phyloP scores from a whole-genome alignment of 2,797 vertebrate genomes.

The Epinephelus coioides region DNA sequence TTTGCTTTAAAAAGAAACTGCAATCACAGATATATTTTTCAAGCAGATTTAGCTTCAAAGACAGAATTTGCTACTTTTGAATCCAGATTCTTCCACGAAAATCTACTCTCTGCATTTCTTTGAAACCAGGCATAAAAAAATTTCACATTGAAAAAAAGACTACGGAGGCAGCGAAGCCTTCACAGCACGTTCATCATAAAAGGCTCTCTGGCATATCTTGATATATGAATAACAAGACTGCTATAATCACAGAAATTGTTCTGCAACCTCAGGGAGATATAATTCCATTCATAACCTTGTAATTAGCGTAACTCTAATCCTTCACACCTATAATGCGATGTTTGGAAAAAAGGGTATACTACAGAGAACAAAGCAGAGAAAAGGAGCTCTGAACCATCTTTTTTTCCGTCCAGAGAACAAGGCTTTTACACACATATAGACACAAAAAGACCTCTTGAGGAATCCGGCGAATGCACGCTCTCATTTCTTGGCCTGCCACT shows the following conservation, averaged over 20 bases:
- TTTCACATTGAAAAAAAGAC: slow-evolving; percentile 44
- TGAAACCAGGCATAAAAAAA: slow-evolving; percentile 51
- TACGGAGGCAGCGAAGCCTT: slow-evolving; percentile 45
- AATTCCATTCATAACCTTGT: slow-evolving; percentile 62
- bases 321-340: slow-evolving; percentile 63
- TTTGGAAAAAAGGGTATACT: slow-evolving; percentile 37
- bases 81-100: slow-evolving; percentile 22
- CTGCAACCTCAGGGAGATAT: slow-evolving; percentile 55
- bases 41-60: slow-evolving; percentile 35
- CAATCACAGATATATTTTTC: slow-evolving; percentile 15
- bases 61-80: slow-evolving; percentile 29
- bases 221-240: slow-evolving; percentile 65
- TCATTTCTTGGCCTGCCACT: slow-evolving; percentile 48
- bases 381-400: slow-evolving; percentile 14
- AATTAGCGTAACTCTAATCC: slow-evolving; percentile 64
- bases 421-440: slow-evolving; percentile 9
- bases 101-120: background rate
- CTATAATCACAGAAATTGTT: slow-evolving; percentile 64
- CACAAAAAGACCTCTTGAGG: slow-evolving; percentile 15
- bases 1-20: slow-evolving; percentile 7
- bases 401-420: slow-evolving; percentile 19
- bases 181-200: slow-evolving; percentile 45
- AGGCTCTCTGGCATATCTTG: slow-evolving; percentile 60
- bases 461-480: slow-evolving; percentile 24
- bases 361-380: slow-evolving; percentile 32